A percentile compares a stretch with the other conserved stretches of the same genome.
These are phyloP conservation scores for Ophiodon elongatus DNA, from an alignment of 2,113 vertebrate species.

Conservation along the genomic window DNA sequence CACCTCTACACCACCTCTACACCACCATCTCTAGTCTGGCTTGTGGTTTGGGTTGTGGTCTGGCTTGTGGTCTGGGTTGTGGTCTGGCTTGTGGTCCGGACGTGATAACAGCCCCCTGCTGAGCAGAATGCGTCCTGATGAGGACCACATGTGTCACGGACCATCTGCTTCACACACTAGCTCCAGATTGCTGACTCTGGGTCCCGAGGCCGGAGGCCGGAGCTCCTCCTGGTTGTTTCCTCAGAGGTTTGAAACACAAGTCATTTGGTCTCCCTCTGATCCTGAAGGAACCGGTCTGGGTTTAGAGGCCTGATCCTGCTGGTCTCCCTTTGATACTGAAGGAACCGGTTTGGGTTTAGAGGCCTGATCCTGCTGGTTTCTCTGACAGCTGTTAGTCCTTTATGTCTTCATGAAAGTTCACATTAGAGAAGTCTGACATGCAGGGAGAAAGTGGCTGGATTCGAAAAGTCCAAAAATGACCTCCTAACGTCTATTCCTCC, in stretches of 20 bases:
- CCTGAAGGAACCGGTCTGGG: conserved; percentile 42
- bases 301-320: conserved; percentile 31
- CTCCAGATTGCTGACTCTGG: conserved; percentile 31
- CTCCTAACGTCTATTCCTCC: no score
- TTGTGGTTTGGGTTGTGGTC: no score
- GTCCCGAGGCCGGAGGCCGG: background rate
- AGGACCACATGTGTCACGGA: conserved; percentile 15
- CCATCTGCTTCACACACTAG: conserved; percentile 8
- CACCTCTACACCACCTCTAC: no score
- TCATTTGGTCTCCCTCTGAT: conserved; percentile 28
- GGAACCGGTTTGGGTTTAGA: no score
- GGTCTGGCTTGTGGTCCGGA: conserved; percentile 4
- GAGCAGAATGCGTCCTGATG: background rate
- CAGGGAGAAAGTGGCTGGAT: no score
- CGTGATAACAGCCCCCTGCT: conserved; percentile 12
- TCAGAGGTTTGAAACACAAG: background rate
- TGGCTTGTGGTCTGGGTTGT: no score
- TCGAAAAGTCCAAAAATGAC: no score
- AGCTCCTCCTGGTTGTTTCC: background rate
- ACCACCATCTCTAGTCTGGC: no score
- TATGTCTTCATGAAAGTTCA: no score
- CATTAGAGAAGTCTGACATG: no score
- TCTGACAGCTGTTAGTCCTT: no score
- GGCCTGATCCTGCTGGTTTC: no score
- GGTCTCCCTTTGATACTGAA: background rate